Conservation (phyloP, 1,140 invertebrate genomes). For the Acromyrmex charruanus region DNA sequence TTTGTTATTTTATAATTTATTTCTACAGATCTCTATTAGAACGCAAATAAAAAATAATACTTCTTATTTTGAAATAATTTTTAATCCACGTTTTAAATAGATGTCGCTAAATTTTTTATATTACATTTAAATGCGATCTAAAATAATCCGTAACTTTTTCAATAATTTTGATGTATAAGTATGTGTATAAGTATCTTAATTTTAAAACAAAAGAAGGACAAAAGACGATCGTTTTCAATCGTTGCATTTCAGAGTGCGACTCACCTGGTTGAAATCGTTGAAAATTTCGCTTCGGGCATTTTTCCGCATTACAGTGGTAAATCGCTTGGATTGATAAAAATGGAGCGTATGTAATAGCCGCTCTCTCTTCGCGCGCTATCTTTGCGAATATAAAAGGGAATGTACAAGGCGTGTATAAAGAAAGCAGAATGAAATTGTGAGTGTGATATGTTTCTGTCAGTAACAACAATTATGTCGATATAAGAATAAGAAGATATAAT, state of each 20-base stretch:
- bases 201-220: not conserved
- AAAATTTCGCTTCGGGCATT: slow-evolving; percentile 57
- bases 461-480: slow-evolving; percentile 51
- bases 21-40: too few relatives aligned
- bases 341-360: slow-evolving; percentile 49
- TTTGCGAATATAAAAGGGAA: slow-evolving; percentile 31
- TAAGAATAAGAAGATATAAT: slow-evolving; percentile 12
- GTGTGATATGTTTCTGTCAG: slow-evolving; percentile 31
- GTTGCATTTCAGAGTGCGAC: slow-evolving; percentile 41
- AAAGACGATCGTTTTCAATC: slow-evolving; percentile 30
- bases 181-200: not conserved
- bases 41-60: too few relatives aligned
- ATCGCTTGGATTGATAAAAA: slow-evolving; percentile 75
- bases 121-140: too few relatives aligned
- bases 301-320: slow-evolving; percentile 72
- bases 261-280: not conserved
- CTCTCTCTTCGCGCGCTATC: slow-evolving; percentile 7
- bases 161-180: too few relatives aligned
- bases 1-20: too few relatives aligned
- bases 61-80: too few relatives aligned
- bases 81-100: too few relatives aligned
- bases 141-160: too few relatives aligned
- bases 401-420: slow-evolving; percentile 33
- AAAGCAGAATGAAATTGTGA: slow-evolving; percentile 40
- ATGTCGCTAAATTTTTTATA: too few relatives aligned